These are phyloP conservation scores for Laspeyria flexula DNA, from an alignment of 2,888 invertebrate species.

Conservation along the genomic window DNA sequence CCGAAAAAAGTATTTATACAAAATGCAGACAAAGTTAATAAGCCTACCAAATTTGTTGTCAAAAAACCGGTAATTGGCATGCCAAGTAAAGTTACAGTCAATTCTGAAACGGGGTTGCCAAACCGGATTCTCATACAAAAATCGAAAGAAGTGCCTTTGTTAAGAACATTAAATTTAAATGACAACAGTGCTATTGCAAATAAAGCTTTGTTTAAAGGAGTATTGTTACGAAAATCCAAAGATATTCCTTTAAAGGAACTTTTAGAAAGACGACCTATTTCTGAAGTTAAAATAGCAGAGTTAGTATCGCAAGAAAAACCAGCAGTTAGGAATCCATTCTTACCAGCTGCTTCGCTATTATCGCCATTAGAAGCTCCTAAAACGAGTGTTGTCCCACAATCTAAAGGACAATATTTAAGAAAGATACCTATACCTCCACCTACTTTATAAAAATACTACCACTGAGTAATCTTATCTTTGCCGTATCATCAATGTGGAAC, in stretches of 20 bases:
- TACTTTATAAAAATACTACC: slow-evolving; percentile 30
- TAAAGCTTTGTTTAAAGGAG: background rate
- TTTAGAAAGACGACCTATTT: background rate
- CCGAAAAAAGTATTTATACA: slow-evolving; percentile 7
- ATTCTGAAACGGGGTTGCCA: background rate
- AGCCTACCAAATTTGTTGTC: background rate
- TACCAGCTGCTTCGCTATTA: slow-evolving; percentile 59
- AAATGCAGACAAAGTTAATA: background rate
- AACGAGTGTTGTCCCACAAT: slow-evolving; percentile 43
- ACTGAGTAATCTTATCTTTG: too few relatives aligned
- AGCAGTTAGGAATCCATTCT: slow-evolving; percentile 46
- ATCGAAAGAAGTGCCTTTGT: slow-evolving; percentile 10
- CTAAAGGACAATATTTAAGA: slow-evolving; percentile 60
- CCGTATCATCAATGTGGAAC: too few relatives aligned
- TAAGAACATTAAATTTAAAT: slow-evolving; percentile 2
- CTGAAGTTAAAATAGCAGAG: background rate
- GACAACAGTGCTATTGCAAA: background rate
- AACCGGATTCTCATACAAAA: slow-evolving; percentile 10
- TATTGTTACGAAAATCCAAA: slow-evolving; percentile 2
- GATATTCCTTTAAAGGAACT: background rate
- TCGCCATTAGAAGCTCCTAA: slow-evolving; percentile 25
- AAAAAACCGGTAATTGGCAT: slow-evolving; percentile 5
- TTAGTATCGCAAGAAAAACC: background rate
- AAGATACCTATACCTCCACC: slow-evolving; percentile 69
- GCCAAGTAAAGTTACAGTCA: slow-evolving; percentile 13